These are phyloP conservation scores for Mustela nigripes DNA, from an alignment of 2,113 vertebrate genomes.

Conservation along the genomic window DNA sequence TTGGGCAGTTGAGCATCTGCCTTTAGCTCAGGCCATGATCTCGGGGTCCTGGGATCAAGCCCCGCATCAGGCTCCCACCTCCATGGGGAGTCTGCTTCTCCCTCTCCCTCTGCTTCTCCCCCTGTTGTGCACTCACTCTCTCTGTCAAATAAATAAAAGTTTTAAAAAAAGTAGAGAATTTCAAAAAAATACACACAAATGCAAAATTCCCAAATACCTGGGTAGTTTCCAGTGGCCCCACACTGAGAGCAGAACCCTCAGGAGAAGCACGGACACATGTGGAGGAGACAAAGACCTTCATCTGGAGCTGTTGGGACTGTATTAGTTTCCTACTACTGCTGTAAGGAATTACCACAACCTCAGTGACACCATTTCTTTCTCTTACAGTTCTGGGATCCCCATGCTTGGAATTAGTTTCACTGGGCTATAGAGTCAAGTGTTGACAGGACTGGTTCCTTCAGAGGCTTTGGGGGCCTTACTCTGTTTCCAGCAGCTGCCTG, in stretches of 20 bases:
- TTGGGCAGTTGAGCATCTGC: no score
- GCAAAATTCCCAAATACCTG: background rate
- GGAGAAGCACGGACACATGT: fast-evolving
- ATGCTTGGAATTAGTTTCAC: background rate
- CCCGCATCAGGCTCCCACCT: no score
- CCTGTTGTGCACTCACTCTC: no score
- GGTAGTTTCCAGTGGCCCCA: background rate
- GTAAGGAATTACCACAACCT: background rate
- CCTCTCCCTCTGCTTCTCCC: no score
- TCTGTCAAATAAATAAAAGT: no score
- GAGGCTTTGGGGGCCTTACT: background rate
- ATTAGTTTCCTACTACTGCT: background rate
- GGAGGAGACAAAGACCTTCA: background rate
- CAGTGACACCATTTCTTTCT: background rate
- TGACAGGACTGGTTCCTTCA: background rate
- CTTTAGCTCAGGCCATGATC: no score
- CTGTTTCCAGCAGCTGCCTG: fast-evolving
- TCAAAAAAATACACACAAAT: background rate
- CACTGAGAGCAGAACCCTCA: fast-evolving
- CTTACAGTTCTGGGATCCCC: background rate
- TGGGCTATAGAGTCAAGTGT: background rate
- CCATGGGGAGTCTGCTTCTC: no score
- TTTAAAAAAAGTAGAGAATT: background rate
- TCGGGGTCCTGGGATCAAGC: no score
- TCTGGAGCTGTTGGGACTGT: fast-evolving